phyloP scores from a whole-genome alignment of 2,797 vertebrate species.

The Hybognathus amarus region DNA sequence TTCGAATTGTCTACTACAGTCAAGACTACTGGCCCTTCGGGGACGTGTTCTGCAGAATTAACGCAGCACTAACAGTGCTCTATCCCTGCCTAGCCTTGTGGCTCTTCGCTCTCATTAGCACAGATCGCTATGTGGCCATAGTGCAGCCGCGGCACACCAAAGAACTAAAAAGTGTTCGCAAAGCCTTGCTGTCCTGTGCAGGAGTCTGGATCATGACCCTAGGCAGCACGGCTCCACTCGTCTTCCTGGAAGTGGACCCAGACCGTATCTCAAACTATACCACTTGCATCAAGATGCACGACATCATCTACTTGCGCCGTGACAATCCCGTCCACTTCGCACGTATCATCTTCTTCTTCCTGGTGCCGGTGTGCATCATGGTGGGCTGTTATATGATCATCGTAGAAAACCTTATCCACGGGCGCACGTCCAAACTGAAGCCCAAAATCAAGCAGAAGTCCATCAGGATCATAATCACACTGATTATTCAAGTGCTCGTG shows the following conservation, averaged over 20 bases:
- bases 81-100: slow-evolving; percentile 95
- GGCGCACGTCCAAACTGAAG: slow-evolving; percentile 92
- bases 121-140: slow-evolving; percentile 95
- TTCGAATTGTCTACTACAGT: slow-evolving; percentile 86
- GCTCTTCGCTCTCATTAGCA: slow-evolving; percentile 92
- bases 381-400: slow-evolving; percentile 90
- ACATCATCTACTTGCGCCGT: slow-evolving; percentile 85
- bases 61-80: slow-evolving; percentile 86
- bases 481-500: slow-evolving; percentile 89
- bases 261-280: slow-evolving; percentile 82
- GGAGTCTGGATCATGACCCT: slow-evolving; percentile 92
- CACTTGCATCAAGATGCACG: slow-evolving; percentile 90
- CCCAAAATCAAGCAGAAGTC: slow-evolving; percentile 96
- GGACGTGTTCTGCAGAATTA: slow-evolving; percentile 85
- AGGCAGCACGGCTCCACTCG: slow-evolving; percentile 80
- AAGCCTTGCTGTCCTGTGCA: slow-evolving; percentile 82
- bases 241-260: slow-evolving; percentile 83
- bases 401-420: slow-evolving; percentile 88
- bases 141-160: slow-evolving; percentile 91
- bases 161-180: slow-evolving; percentile 90
- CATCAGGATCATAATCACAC: slow-evolving; percentile 90
- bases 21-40: slow-evolving; percentile 89
- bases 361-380: slow-evolving; percentile 91
- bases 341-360: slow-evolving; percentile 90
- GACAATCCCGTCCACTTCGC: slow-evolving; percentile 84